Conservation (phyloP, 2,888 invertebrate genomes). For the Drosophila ustulata region DNA sequence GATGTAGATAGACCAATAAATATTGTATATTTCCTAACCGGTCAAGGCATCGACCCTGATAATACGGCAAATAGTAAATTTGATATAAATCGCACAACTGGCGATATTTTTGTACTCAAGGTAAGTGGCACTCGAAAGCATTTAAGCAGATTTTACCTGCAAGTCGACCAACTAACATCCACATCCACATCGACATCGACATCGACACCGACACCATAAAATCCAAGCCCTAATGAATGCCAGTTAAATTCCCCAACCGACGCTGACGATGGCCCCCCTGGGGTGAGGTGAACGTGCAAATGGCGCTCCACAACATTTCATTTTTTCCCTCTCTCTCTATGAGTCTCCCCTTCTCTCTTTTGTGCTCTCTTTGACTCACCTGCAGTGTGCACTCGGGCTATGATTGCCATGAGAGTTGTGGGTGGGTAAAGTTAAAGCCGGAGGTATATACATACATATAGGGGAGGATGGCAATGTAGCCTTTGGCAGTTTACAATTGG, state of each 20-base stretch:
- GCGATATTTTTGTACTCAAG: constrained; percentile 97
- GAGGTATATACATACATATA: too few relatives aligned
- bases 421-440: background rate
- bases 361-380: constrained; percentile 21
- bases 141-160: constrained; percentile 35
- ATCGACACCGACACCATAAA: constrained; percentile 30
- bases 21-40: constrained; percentile 97
- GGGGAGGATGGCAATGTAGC: constrained; percentile 18
- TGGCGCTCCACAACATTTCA: constrained; percentile 50
- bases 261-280: constrained; percentile 21
- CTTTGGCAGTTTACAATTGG: constrained; percentile 62
- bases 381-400: constrained; percentile 25
- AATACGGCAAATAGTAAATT: constrained; percentile 98
- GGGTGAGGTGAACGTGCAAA: constrained; percentile 32
- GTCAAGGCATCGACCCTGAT: constrained; percentile 98
- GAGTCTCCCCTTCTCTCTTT: background rate
- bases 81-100: constrained; percentile 97
- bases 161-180: background rate
- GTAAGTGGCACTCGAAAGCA: constrained; percentile 86
- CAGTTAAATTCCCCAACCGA: constrained; percentile 45
- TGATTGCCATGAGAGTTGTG: constrained; percentile 29
- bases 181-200: too few relatives aligned
- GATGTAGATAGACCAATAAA: constrained; percentile 97
- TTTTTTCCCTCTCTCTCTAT: constrained; percentile 18
- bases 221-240: constrained; percentile 46